Percentiles rank a stretch among this genome's conserved stretches.
Evolutionary conservation across 2,113 vertebrate genomes (phyloP).

Genomic region (Nothobranchius kuhntae): DNA sequence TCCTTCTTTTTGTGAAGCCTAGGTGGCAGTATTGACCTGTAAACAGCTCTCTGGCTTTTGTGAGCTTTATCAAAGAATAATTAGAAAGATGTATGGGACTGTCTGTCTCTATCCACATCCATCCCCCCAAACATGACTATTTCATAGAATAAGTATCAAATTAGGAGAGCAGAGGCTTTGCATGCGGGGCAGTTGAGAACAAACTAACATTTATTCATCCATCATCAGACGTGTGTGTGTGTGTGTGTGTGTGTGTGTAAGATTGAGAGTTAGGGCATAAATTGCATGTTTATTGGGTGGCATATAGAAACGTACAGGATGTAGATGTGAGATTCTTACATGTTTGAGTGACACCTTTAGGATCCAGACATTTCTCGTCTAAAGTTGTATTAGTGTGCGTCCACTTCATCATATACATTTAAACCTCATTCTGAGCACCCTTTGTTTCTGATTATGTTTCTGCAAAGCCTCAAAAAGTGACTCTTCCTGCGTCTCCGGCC

Average conservation of each 20-base stretch:
- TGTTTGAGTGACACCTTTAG: slow-evolving; percentile 22
- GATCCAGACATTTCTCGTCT: slow-evolving; percentile 16
- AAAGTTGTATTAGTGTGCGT: background rate
- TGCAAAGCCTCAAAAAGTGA: slow-evolving; percentile 23
- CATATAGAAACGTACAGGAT: slow-evolving; percentile 22
- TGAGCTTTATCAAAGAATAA: slow-evolving; percentile 80
- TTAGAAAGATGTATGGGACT: slow-evolving; percentile 79
- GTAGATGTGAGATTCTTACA: slow-evolving; percentile 15
- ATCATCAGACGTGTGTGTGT: slow-evolving; percentile 61
- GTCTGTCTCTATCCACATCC: slow-evolving; percentile 79
- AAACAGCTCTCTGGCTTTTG: slow-evolving; percentile 33
- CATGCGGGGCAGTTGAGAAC: slow-evolving; percentile 75
- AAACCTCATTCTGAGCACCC: background rate
- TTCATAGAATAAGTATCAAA: slow-evolving; percentile 78
- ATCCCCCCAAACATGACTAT: slow-evolving; percentile 73
- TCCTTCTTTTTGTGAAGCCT: slow-evolving; percentile 52
- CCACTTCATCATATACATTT: background rate
- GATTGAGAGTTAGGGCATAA: slow-evolving; percentile 36
- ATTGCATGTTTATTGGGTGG: slow-evolving; percentile 52
- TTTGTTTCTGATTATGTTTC: slow-evolving; percentile 13
- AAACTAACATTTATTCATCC: slow-evolving; percentile 76
- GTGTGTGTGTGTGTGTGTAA: slow-evolving; percentile 43
- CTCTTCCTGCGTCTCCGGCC: slow-evolving; percentile 22
- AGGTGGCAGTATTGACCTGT: slow-evolving; percentile 82
- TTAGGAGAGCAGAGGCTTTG: slow-evolving; percentile 62